These are phyloP conservation scores for Propithecus perrieri DNA, from an alignment of 2,797 vertebrate species.

Conservation along the genomic window DNA sequence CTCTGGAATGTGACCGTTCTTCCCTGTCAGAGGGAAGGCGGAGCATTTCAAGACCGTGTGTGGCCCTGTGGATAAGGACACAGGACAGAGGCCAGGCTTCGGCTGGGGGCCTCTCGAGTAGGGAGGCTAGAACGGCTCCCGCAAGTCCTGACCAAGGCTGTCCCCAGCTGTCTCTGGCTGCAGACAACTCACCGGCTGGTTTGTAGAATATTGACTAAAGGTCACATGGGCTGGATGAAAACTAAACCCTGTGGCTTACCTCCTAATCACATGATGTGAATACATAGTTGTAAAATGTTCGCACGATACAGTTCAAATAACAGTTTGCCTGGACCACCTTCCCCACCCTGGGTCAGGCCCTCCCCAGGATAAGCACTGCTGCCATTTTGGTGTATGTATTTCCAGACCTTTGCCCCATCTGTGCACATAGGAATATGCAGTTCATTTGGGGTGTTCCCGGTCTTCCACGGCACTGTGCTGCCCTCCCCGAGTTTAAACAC, in stretches of 20 bases:
- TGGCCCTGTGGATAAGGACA: background rate
- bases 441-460: too few relatives aligned
- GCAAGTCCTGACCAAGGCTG: background rate
- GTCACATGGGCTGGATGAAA: background rate
- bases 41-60: background rate
- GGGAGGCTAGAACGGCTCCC: background rate
- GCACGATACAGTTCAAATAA: background rate
- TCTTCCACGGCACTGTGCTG: background rate
- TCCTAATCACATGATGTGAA: background rate
- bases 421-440: background rate
- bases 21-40: background rate
- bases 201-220: background rate
- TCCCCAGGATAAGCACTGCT: background rate
- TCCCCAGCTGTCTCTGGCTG: background rate
- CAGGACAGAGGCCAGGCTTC: background rate
- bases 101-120: background rate
- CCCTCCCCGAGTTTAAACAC: background rate
- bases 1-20: background rate
- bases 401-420: background rate
- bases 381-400: background rate
- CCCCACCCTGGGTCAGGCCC: fast-evolving
- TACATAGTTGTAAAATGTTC: background rate
- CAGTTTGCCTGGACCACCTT: background rate
- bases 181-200: background rate
- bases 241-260: background rate